Conservation (phyloP, 2,113 vertebrate genomes). For the Colaptes auratus region DNA sequence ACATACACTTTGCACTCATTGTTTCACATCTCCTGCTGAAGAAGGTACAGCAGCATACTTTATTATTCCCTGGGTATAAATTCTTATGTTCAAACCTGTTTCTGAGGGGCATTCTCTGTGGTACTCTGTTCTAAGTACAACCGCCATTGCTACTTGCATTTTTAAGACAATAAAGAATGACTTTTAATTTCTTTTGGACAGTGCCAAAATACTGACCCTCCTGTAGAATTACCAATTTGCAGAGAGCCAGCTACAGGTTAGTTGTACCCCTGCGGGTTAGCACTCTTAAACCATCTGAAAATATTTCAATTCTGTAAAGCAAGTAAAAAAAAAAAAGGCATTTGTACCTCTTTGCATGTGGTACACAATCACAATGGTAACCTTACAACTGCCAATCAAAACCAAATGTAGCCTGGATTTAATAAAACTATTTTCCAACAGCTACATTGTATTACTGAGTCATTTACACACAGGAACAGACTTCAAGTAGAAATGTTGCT, state of each 20-base stretch:
- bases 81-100: not conserved
- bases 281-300: not conserved
- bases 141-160: not conserved
- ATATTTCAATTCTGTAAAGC: not conserved
- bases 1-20: not conserved
- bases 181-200: not conserved
- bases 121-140: accelerated
- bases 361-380: no score
- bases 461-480: not conserved
- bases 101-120: not conserved
- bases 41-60: not conserved
- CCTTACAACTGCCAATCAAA: not conserved
- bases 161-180: not conserved
- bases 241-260: not conserved
- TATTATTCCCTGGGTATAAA: not conserved
- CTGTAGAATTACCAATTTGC: not conserved
- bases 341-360: not conserved
- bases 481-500: not conserved
- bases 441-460: not conserved
- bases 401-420: accelerated
- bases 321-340: not conserved
- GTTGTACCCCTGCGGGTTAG: not conserved
- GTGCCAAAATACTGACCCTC: not conserved
- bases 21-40: not conserved
- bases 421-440: not conserved